A percentile compares a stretch with the other conserved stretches of the same genome.
phyloP scores from a whole-genome alignment of 2,797 vertebrate species.

The Miichthys miiuy region DNA sequence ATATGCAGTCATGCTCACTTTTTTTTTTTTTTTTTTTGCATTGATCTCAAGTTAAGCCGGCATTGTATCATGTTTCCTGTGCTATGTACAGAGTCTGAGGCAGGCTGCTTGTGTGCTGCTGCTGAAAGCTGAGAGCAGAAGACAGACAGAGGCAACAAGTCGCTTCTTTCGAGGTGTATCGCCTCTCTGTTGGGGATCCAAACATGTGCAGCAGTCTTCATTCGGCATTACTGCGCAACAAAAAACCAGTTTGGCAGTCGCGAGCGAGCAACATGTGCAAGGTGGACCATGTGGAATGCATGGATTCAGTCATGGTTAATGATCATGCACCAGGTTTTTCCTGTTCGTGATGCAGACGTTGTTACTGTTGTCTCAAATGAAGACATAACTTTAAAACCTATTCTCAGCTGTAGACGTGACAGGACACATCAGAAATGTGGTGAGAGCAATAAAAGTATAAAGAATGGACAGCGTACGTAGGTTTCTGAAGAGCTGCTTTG shows the following conservation, averaged over 20 bases:
- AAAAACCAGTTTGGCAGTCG: slow-evolving; percentile 77
- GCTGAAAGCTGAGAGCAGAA: slow-evolving; percentile 45
- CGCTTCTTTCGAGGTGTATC: slow-evolving; percentile 19
- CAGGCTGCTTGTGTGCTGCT: slow-evolving; percentile 46
- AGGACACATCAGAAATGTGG: neutral
- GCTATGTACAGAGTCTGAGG: slow-evolving; percentile 43
- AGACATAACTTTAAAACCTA: slow-evolving; percentile 37
- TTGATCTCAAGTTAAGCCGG: slow-evolving; percentile 26
- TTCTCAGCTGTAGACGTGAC: slow-evolving; percentile 50
- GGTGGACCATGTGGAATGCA: slow-evolving; percentile 68
- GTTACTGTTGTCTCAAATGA: neutral
- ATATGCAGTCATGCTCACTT: slow-evolving; percentile 15
- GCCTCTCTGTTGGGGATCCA: slow-evolving; percentile 22
- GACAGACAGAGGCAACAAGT: slow-evolving; percentile 17
- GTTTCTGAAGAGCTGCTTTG: too few relatives aligned
- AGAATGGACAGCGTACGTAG: too few relatives aligned
- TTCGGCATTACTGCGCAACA: slow-evolving; percentile 60
- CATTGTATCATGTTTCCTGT: slow-evolving; percentile 61
- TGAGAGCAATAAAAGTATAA: too few relatives aligned
- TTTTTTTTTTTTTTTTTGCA: slow-evolving; percentile 10
- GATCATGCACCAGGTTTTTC: neutral
- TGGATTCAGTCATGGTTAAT: slow-evolving; percentile 8
- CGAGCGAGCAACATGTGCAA: slow-evolving; percentile 56
- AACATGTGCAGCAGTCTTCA: slow-evolving; percentile 34
- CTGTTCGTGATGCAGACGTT: slow-evolving; percentile 1